Conservation (phyloP, 2,797 vertebrate genomes). For the Trachops cirrhosus region DNA sequence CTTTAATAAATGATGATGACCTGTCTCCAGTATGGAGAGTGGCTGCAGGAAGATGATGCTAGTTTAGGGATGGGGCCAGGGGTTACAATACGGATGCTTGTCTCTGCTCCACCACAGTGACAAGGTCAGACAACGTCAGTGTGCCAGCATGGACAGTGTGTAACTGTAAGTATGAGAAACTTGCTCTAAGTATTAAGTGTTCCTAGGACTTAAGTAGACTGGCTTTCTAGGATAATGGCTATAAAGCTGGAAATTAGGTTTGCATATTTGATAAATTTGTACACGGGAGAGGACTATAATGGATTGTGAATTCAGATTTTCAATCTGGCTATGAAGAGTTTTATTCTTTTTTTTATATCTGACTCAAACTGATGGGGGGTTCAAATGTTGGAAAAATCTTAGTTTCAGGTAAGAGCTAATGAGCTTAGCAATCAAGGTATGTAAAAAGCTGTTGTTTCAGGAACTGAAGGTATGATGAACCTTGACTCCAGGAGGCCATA, state of each 20-base stretch:
- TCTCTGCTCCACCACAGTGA: neutral
- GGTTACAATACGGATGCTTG: accelerated
- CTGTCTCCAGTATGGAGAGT: neutral
- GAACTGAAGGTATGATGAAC: no score
- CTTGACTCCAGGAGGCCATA: no score
- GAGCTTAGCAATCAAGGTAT: no score
- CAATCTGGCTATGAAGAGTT: neutral
- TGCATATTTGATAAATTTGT: neutral
- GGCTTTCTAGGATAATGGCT: neutral
- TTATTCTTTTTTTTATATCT: neutral
- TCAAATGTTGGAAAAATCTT: no score
- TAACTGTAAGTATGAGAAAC: neutral
- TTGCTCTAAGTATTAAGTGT: neutral
- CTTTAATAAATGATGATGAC: no score
- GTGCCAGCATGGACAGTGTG: no score
- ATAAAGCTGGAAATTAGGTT: neutral
- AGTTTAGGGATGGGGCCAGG: neutral
- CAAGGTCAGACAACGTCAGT: neutral
- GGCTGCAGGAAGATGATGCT: neutral
- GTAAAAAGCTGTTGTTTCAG: no score
- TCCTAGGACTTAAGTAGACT: neutral
- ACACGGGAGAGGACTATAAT: neutral
- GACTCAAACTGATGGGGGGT: neutral
- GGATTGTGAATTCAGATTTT: neutral
- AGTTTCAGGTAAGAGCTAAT: no score